These are phyloP conservation scores for Nemoura dubitans DNA, from an alignment of 2,888 invertebrate species.

Conservation along the genomic window DNA sequence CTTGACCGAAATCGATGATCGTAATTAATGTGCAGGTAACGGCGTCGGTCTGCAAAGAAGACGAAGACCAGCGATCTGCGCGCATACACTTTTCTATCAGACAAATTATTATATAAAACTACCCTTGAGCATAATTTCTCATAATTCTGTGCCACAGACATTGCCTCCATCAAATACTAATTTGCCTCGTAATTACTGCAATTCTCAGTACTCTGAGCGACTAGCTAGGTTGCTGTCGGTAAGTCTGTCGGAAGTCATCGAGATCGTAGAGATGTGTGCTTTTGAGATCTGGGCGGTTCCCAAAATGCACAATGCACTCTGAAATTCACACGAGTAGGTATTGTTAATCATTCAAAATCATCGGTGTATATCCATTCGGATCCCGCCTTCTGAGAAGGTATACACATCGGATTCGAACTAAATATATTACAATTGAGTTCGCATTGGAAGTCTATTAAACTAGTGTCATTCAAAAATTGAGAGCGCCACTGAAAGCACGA, in stretches of 20 bases:
- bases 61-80: too few species aligned
- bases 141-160: not conserved
- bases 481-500: constrained; percentile 2
- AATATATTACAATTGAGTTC: not conserved
- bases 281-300: not conserved
- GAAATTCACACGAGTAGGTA: not conserved
- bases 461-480: not conserved
- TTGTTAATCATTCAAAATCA: not conserved
- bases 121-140: too few species aligned
- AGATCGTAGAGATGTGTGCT: not conserved
- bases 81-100: too few species aligned
- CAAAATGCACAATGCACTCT: not conserved
- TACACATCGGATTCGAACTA: not conserved
- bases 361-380: not conserved
- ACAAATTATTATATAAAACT: too few species aligned
- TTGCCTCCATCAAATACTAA: not conserved
- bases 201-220: too few species aligned
- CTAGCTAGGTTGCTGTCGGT: not conserved
- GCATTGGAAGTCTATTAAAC: not conserved
- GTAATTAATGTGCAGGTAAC: too few species aligned
- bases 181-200: not conserved
- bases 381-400: not conserved
- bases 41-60: too few species aligned
- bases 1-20: too few species aligned
- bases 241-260: not conserved